Evolutionary conservation across 2,113 vertebrate genomes (phyloP), one percentile per base, ranked within the genome.

Genomic region (Proteles cristata): DNA sequence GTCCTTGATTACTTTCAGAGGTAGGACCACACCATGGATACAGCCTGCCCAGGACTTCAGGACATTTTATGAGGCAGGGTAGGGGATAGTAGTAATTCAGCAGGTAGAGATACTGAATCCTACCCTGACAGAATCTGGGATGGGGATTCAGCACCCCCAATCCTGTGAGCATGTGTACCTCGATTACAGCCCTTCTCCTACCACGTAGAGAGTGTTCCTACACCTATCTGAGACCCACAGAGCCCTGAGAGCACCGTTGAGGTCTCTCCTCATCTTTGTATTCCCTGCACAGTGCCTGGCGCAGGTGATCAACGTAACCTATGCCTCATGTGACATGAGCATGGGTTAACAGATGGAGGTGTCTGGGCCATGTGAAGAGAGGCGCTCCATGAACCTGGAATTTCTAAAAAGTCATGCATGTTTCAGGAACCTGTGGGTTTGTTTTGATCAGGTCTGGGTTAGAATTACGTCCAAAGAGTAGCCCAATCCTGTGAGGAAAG

Each of bases 401-500:
- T 98, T 97, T 97, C 95, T 74, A 97, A 97, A 98, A 98, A 90
- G 93, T 93, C 93, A 97, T 88, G 93, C 73, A 77, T 91, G 96
- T 97, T 93, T 91, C 71, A 73, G 65, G 81, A 66, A 97, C 61
- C 86, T 35, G 45, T 28, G 88, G 16, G 71, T 91, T 90, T 96
- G 87, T 88, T 98, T 79, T 90, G 69, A 79, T 85, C 65, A 81
- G 58, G 65, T 53, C 26, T 94, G 48, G 65, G 43, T 68, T 91
- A 79, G 92, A 92, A 65, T 91, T 68, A 58, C 53, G 73, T 68
- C 53, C 21, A 11, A 94, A 55, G 21, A 79, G 43, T 6, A 80
- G 73, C 33, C 45, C 23, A 53, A 5, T 31, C 45, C 45, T 8
- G 19, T 9, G 80, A 43, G 10, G 35, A 21, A 16, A 84, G 43